Conservation (phyloP, 2,113 vertebrate species). For the Leucoraja erinaceus region DNA sequence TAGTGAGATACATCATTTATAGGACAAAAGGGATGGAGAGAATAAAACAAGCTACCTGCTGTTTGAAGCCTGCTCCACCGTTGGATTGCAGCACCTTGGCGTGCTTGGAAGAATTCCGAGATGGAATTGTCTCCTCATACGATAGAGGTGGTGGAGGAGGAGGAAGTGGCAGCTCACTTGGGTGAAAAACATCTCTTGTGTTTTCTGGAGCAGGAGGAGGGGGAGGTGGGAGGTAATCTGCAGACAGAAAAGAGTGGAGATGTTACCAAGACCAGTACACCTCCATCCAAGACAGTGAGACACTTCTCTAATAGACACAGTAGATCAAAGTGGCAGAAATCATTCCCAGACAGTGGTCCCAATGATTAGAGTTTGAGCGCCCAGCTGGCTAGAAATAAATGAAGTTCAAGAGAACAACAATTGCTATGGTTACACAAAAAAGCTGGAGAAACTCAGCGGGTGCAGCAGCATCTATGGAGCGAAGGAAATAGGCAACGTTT, state of each 20-base stretch:
- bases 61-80: slow-evolving; percentile 39
- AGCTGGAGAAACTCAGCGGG: too few species aligned
- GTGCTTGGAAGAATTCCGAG: accelerated
- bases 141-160: neutral
- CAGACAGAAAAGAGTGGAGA: neutral
- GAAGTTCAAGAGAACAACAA: neutral
- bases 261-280: neutral
- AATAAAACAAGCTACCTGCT: slow-evolving; percentile 49
- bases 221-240: slow-evolving; percentile 43
- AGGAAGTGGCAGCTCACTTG: neutral
- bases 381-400: neutral
- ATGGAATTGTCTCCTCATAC: neutral
- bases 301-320: neutral
- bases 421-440: too few species aligned
- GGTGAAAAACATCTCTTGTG: neutral
- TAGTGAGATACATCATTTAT: neutral
- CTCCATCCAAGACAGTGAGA: neutral
- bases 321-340: neutral
- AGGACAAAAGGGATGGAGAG: neutral
- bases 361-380: neutral
- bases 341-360: neutral
- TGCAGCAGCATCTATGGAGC: too few species aligned
- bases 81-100: slow-evolving; percentile 53
- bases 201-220: slow-evolving; percentile 28
- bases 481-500: too few species aligned